Base-by-base conservation (phyloP, 2,113 vertebrate species). In the Platysternon megacephalum region DNA sequence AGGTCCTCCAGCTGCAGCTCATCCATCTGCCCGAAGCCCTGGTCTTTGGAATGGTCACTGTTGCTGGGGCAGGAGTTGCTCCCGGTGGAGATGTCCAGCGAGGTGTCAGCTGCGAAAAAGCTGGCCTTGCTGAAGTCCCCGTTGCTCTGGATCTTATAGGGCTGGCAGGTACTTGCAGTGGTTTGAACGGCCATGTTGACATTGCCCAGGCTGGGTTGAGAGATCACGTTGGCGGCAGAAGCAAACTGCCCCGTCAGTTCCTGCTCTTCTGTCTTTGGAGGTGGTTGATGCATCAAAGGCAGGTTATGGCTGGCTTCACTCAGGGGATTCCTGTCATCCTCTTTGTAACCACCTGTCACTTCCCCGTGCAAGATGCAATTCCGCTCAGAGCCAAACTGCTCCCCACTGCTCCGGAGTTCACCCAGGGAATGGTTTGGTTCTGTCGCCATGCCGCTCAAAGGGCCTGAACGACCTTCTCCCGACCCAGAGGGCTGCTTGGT, bases 231-330 rank as follows among this genome's bases (percentile, higher is more conserved):
- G 44, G 78, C 91, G 22, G 97, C 96, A 0, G 97, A 95, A 3
- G 86, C 91, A 1, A 92, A 98, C 11, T 58, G 96, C 49, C 91
- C 72, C 2, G 98, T 97, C 39, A 97, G 85, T 3, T 98, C 99
- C 0, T 98, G 65, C 4, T 99, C 99, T 5, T 99, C 99, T 0
- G 98, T 96, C 97, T 99, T 99, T 49, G 99, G 98, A 32, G 98
- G 92, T 3, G 98, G 93, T 9, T 90, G 94, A 56, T 97, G 98
- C 26, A 96, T 78, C 80, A 97, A 85, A 35, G 97, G 84, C 58
- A 98, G 93, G 39, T 92, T 92, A 14, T 97, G 97, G 85, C 89
- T 94, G 22, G 68, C 81, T 35, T 98, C 98, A 2, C 85, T 89
- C 78, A 52, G 6, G 0, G 93, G 6, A 3, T 28, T 97, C 93